phyloP scores from a whole-genome alignment of 2,888 invertebrate genomes.

The Cancer borealis region DNA sequence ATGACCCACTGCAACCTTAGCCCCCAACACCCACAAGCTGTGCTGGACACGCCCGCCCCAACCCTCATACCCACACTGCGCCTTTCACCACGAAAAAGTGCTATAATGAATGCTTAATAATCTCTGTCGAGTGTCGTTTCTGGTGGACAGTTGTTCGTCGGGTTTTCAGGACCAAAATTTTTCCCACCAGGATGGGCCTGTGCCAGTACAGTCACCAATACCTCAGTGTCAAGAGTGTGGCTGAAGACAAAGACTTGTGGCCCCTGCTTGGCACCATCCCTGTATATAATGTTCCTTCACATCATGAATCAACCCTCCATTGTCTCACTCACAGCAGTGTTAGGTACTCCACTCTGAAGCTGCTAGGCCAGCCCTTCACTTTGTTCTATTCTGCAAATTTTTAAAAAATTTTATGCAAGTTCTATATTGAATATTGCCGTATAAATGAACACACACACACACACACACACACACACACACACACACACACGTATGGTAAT shows the following conservation, averaged over 20 bases:
- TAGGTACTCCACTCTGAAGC: conserved; percentile 72
- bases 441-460: conserved; percentile 9
- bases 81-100: conserved; percentile 67
- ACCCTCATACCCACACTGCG: conserved; percentile 60
- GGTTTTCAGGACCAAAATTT: conserved; percentile 62
- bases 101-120: conserved; percentile 54
- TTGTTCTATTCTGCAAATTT: conserved; percentile 70
- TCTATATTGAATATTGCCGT: background rate
- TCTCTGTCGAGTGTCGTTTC: conserved; percentile 40
- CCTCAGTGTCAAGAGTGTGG: conserved; percentile 75
- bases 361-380: conserved; percentile 73
- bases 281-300: conserved; percentile 75
- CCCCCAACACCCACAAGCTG: conserved; percentile 72
- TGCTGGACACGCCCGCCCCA: conserved; percentile 71
- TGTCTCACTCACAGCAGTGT: conserved; percentile 74
- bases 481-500: conserved; percentile 32
- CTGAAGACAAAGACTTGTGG: conserved; percentile 74
- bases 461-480: conserved; percentile 16
- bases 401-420: conserved; percentile 45
- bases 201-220: conserved; percentile 73
- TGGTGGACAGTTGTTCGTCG: conserved; percentile 57
- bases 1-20: conserved; percentile 79
- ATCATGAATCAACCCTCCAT: conserved; percentile 75
- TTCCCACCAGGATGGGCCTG: conserved; percentile 60
- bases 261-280: conserved; percentile 74